Conservation (phyloP, 2,888 invertebrate species). For the Diaphora mendica region DNA sequence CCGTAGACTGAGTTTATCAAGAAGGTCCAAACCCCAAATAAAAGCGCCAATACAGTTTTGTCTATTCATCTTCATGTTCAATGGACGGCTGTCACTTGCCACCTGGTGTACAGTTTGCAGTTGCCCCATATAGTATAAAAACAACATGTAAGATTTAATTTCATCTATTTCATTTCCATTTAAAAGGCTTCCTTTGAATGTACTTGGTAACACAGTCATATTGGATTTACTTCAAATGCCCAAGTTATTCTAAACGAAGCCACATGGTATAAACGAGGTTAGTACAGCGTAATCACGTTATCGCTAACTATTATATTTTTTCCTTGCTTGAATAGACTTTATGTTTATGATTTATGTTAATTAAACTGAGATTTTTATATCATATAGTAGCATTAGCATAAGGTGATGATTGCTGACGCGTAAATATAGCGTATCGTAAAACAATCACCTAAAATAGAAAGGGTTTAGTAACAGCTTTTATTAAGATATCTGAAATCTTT, state of each 20-base stretch:
- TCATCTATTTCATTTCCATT: not conserved
- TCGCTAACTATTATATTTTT: constrained; percentile 2
- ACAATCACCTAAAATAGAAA: too few relatives aligned
- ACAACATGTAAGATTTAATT: not conserved
- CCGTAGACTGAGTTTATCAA: too few relatives aligned
- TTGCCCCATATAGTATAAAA: not conserved
- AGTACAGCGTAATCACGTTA: constrained; percentile 15
- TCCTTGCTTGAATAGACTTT: not conserved
- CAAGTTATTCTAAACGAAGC: constrained; percentile 7
- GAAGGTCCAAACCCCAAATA: not conserved
- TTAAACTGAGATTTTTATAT: not conserved
- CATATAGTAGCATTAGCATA: too few relatives aligned
- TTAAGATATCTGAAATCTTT: too few relatives aligned
- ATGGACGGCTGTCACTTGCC: not conserved
- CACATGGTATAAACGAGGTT: constrained; percentile 8
- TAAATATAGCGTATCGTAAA: too few relatives aligned
- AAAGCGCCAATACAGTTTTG: not conserved
- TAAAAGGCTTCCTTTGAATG: constrained; percentile 6
- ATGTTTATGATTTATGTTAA: not conserved
- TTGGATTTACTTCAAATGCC: constrained; percentile 10
- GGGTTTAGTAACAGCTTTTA: too few relatives aligned
- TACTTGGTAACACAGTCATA: constrained; percentile 7
- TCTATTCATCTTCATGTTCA: not conserved
- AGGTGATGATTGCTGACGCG: too few relatives aligned
- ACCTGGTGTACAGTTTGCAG: not conserved